A percentile compares a stretch with the other conserved stretches of the same genome.
Conservation (phyloP, 2,113 vertebrate species). For the Leiothrix lutea region DNA sequence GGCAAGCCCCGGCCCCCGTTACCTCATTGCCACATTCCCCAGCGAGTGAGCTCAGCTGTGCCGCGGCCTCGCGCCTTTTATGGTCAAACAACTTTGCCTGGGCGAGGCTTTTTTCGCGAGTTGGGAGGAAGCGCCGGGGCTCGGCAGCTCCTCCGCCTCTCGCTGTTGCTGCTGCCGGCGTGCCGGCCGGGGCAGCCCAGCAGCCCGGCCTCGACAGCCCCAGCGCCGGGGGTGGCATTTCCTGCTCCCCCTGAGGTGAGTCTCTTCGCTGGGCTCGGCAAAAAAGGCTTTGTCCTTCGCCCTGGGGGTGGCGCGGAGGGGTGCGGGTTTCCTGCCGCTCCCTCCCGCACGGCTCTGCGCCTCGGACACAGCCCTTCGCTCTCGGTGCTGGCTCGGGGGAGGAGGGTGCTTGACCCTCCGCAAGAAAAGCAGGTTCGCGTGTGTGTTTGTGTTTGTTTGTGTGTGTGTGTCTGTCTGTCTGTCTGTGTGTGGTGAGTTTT, state of each 20-base stretch:
- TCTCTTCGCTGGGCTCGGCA: background rate
- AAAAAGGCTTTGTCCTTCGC: background rate
- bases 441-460: background rate
- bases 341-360: too few species aligned
- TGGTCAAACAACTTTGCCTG: conserved; percentile 66
- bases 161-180: background rate
- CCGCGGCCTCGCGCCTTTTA: conserved; percentile 66
- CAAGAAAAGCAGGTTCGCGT: background rate
- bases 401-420: too few species aligned
- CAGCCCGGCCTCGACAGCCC: background rate
- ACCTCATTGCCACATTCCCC: conserved; percentile 61
- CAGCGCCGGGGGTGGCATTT: background rate
- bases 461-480: background rate
- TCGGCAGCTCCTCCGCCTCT: background rate
- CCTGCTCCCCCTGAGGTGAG: background rate
- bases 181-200: background rate
- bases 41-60: conserved; percentile 64
- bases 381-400: background rate
- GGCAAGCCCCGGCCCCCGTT: background rate
- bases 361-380: too few species aligned
- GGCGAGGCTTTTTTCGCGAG: conserved; percentile 55
- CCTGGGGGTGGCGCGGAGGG: background rate
- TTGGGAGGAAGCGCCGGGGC: background rate
- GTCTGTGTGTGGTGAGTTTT: background rate
- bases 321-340: background rate